These are phyloP conservation scores for Mustela lutreola DNA, from an alignment of 2,113 vertebrate species.

Conservation along the genomic window DNA sequence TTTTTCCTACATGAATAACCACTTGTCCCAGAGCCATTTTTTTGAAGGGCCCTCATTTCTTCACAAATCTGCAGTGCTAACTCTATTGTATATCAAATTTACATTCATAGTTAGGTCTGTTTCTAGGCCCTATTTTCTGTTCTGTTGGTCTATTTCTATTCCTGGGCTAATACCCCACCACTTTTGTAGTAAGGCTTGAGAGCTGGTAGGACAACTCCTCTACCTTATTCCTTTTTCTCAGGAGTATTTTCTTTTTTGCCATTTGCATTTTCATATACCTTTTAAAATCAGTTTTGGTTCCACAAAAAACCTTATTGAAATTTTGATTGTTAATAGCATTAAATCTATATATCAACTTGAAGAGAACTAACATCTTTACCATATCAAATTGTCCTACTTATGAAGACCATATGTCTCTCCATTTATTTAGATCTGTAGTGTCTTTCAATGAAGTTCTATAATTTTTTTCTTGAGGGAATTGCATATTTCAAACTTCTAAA, in stretches of 20 bases:
- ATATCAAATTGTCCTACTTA: constrained; percentile 34
- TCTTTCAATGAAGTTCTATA: constrained; percentile 54
- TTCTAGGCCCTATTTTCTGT: constrained; percentile 5
- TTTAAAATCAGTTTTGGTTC: constrained; percentile 42
- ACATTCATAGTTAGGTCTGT: not conserved
- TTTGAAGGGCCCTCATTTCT: not conserved
- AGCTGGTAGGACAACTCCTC: not conserved
- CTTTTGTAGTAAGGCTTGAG: not conserved
- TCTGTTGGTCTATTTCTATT: not conserved
- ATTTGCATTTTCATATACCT: not conserved
- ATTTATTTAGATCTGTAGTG: constrained; percentile 25
- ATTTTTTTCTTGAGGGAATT: constrained; percentile 43
- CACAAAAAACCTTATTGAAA: not conserved
- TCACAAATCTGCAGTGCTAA: not conserved
- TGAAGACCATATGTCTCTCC: constrained; percentile 27
- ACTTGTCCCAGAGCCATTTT: constrained; percentile 17
- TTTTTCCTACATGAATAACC: not conserved
- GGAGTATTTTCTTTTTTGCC: not conserved
- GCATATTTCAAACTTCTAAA: constrained; percentile 42
- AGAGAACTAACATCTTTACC: constrained; percentile 2
- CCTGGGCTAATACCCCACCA: not conserved
- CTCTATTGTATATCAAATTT: not conserved
- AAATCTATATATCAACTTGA: constrained; percentile 44
- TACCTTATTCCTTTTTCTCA: constrained; percentile 31
- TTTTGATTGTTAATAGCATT: constrained; percentile 34